phyloP scores from a whole-genome alignment of 2,888 invertebrate species.

The Callosobruchus maculatus region DNA sequence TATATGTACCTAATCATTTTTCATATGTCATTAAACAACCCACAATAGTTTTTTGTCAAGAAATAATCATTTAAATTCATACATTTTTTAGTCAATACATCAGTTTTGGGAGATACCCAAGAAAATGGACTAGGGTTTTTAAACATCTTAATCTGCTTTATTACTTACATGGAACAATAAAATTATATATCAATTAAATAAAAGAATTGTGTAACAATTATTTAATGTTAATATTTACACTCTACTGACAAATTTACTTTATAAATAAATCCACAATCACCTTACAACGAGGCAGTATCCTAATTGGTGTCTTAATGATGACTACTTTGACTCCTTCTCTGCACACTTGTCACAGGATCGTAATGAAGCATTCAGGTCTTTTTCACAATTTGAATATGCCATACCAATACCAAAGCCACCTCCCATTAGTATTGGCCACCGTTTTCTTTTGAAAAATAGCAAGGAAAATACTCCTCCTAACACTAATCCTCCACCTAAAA shows the following conservation, averaged over 20 bases:
- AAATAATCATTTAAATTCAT: no score
- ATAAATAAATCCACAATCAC: slow-evolving; percentile 19
- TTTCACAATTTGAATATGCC: slow-evolving; percentile 85
- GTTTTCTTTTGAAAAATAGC: slow-evolving; percentile 74
- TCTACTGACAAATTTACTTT: slow-evolving; percentile 22
- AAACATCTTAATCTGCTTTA: slow-evolving; percentile 12
- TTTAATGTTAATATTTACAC: slow-evolving; percentile 25
- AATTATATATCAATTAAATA: slow-evolving; percentile 16
- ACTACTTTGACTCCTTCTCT: slow-evolving; percentile 8
- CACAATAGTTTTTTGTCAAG: no score
- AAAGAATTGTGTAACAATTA: slow-evolving; percentile 20
- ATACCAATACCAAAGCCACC: slow-evolving; percentile 88
- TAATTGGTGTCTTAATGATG: slow-evolving; percentile 11
- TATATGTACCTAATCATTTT: no score
- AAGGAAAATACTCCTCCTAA: slow-evolving; percentile 80
- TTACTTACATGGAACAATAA: slow-evolving; percentile 11
- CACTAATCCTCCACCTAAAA: slow-evolving; percentile 72
- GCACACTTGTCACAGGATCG: slow-evolving; percentile 22
- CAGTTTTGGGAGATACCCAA: no score
- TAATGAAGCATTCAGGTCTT: slow-evolving; percentile 54
- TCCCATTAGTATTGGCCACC: slow-evolving; percentile 87
- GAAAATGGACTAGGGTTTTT: background rate
- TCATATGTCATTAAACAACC: no score
- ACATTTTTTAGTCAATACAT: no score
- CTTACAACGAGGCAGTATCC: slow-evolving; percentile 17